Conservation (phyloP, 2,113 vertebrate genomes). For the Pipra filicauda region DNA sequence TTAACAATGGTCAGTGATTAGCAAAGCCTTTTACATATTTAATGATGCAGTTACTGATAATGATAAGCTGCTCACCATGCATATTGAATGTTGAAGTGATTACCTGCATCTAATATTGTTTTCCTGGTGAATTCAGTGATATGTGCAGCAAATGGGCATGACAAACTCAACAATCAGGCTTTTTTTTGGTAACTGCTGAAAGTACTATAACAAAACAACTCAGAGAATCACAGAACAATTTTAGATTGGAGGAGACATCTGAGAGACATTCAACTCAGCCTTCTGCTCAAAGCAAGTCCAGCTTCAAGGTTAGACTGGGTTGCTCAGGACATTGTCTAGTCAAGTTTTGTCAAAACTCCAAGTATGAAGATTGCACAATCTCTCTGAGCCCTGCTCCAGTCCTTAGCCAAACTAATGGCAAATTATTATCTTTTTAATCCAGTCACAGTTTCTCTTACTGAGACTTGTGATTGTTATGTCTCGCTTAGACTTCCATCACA, state of each 20-base stretch:
- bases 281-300: background rate
- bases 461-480: background rate
- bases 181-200: background rate
- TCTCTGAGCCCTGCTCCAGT: background rate
- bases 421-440: background rate
- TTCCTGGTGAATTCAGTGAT: background rate
- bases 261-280: background rate
- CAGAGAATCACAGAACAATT: background rate
- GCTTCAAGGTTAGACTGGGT: background rate
- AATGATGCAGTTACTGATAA: constrained; percentile 18
- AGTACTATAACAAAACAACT: background rate
- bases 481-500: background rate
- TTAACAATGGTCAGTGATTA: constrained; percentile 60
- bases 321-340: background rate
- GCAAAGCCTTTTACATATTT: constrained; percentile 39
- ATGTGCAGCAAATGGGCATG: accelerated
- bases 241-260: background rate
- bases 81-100: background rate
- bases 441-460: background rate
- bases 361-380: background rate
- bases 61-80: background rate
- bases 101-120: background rate
- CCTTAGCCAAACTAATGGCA: background rate
- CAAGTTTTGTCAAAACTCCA: background rate
- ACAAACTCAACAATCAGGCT: background rate